Percentiles rank a stretch among this genome's conserved stretches.
phyloP scores from a whole-genome alignment of 2,113 vertebrate genomes.

The Kryptolebias marmoratus region DNA sequence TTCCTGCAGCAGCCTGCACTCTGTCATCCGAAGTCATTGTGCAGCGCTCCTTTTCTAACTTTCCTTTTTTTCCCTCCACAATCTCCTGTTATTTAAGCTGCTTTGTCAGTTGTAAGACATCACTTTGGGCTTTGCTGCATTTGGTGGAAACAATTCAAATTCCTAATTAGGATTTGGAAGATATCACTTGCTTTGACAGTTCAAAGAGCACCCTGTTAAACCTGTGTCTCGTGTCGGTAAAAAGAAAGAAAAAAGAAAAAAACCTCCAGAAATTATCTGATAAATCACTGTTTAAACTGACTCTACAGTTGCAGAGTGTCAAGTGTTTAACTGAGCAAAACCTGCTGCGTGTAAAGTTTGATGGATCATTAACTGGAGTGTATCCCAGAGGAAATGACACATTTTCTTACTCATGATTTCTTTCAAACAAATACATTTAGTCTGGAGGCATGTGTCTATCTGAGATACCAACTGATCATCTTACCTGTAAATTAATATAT shows the following conservation, averaged over 20 bases:
- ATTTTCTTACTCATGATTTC: constrained; percentile 48
- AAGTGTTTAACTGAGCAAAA: constrained; percentile 49
- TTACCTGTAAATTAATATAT: no score
- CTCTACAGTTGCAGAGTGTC: constrained; percentile 18
- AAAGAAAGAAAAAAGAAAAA: background rate
- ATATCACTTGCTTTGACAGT: constrained; percentile 37
- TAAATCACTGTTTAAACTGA: constrained; percentile 4
- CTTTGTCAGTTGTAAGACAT: constrained; percentile 43
- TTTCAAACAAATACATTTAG: constrained; percentile 14
- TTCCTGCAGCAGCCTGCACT: constrained; percentile 67
- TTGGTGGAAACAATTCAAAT: constrained; percentile 29
- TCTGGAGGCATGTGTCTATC: no score
- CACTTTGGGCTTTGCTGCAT: constrained; percentile 9
- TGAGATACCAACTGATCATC: no score
- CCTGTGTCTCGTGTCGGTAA: constrained; percentile 7
- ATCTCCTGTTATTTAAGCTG: constrained; percentile 31
- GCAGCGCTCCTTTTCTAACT: constrained; percentile 32
- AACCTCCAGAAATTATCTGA: background rate
- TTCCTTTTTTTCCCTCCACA: constrained; percentile 16
- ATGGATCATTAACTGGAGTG: constrained; percentile 48
- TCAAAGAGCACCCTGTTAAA: constrained; percentile 32
- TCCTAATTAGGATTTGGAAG: constrained; percentile 35
- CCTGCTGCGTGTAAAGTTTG: constrained; percentile 39
- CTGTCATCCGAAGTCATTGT: constrained; percentile 57
- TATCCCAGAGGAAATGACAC: constrained; percentile 42